A percentile compares a stretch with the other conserved stretches of the same genome.
phyloP scores from a whole-genome alignment of 2,888 invertebrate genomes.

The Zeuzera pyrina region DNA sequence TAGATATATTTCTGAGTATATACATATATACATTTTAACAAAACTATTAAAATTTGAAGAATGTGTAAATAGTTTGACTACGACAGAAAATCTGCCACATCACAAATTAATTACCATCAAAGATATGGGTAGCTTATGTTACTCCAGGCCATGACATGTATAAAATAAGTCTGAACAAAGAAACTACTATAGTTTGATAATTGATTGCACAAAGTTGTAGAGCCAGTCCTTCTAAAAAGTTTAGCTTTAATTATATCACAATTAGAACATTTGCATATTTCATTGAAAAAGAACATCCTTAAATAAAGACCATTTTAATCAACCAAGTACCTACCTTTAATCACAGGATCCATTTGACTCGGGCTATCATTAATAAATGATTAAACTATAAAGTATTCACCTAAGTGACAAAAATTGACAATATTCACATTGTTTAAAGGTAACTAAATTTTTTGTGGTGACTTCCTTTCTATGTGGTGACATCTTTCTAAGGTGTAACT shows the following conservation, averaged over 20 bases:
- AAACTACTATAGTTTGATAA: not conserved
- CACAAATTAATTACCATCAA: conserved; percentile 14
- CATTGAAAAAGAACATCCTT: not conserved
- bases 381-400: conserved; percentile 4
- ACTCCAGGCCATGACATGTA: conserved; percentile 15
- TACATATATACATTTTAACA: too few relatives aligned
- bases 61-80: conserved; percentile 8
- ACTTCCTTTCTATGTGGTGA: too few relatives aligned
- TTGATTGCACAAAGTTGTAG: not conserved
- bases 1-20: conserved; percentile 5
- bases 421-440: conserved; percentile 10
- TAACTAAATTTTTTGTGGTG: too few relatives aligned
- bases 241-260: not conserved
- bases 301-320: conserved; percentile 3
- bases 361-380: conserved; percentile 13
- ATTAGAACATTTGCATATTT: not conserved
- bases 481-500: too few relatives aligned
- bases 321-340: conserved; percentile 8
- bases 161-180: conserved; percentile 11
- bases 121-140: conserved; percentile 15
- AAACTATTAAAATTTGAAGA: conserved; percentile 6
- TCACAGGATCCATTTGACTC: conserved; percentile 11
- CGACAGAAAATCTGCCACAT: conserved; percentile 11
- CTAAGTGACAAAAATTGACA: conserved; percentile 10
- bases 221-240: not conserved